Base-by-base conservation (phyloP, 2,113 vertebrate genomes). In the Promerops cafer region DNA sequence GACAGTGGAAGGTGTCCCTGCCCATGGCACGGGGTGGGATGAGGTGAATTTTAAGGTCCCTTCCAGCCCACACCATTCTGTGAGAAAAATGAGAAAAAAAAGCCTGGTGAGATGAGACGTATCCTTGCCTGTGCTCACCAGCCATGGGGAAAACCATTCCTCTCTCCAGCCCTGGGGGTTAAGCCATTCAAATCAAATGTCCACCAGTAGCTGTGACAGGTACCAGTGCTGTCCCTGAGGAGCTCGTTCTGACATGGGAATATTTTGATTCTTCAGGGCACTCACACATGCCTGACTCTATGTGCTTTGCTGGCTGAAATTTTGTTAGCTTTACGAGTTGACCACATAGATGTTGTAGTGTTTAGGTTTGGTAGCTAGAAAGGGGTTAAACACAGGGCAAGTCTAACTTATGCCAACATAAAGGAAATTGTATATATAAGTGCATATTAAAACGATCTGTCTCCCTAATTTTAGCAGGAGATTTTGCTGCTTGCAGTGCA, bases 1-100 rank as follows among this genome's bases (percentile, higher is more conserved):
- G 2, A 2, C 0, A 15, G 23, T 30, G 39, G 4, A 5, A 66
- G 5, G 0, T 59, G 23, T 45, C 23, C 37, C 22, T 65, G 52
- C 2, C 1, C 13, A 6, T n/a, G 28, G 7, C 33, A n/a, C 31
- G 17, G 11, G 2, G 5, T 75, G 39, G 33, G 45, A 66, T 16
- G 20, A 52, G 16, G 5, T 50, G 37, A 33, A 15, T 37, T 44
- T 66, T 44, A n/a, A 66, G 23, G 4, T 59, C 37, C 33, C 33
- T 59, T 60, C 23, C 11, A 28, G 30, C 33, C 39, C 11, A 39
- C 10, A 39, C 7, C 6, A 10, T 21, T 60, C 10, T 2, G 23
- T 21, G 19, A 52, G 37, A 59, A 71, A 71, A 50, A 33, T 10
- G 5, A 33, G 24, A 4, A 26, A 30, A 26, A 30, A 74, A 59